Base-by-base conservation (phyloP, 1,140 invertebrate species). In the Trichonephila inaurata region DNA sequence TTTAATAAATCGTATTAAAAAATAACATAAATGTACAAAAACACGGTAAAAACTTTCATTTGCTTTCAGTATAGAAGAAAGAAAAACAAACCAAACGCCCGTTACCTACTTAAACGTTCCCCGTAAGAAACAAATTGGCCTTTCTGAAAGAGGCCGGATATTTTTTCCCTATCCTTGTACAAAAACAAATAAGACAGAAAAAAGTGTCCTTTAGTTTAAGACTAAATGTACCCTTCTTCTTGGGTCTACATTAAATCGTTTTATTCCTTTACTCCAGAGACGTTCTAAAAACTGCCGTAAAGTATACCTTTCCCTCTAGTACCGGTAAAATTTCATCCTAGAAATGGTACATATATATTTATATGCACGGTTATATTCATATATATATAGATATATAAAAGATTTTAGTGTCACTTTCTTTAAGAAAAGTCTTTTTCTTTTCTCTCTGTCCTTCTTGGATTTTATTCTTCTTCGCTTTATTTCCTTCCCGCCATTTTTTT, bases 201-300 rank as follows among this genome's bases (percentile, higher is more conserved):
- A 89, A 24, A 89, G 18, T 89, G 88, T 89, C 88, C 64, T 72
- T 89, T 62, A 87, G n/a, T 87, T 40, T 33, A 14, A 89, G 66
- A 89, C 88, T 89, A 91, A 91, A 91, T 91, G 89, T 58, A 60
- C 72, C 28, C 33, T 82, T 91, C 24, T 72, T 88, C 44, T 60
- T 81, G 19, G 69, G 24, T 82, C 72, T 82, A 82, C 89, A 91
- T 91, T 91, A 91, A 91, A 91, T 91, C 69, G 89, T 91, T 91
- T 91, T 91, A 91, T 91, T 81, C 60, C 44, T 21, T 61, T 62
- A 28, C 89, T 58, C 72, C 33, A 12, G 89, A 82, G 58, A 82
- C 69, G 18, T 16, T 88, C 66, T 89, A 24, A 89, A 72, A 72
- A 58, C 88, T 89, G 66, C 82, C 19, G 85, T 64, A 87, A 87